phyloP scores from a whole-genome alignment of 2,888 invertebrate species.

The Allolobophora icterica region DNA sequence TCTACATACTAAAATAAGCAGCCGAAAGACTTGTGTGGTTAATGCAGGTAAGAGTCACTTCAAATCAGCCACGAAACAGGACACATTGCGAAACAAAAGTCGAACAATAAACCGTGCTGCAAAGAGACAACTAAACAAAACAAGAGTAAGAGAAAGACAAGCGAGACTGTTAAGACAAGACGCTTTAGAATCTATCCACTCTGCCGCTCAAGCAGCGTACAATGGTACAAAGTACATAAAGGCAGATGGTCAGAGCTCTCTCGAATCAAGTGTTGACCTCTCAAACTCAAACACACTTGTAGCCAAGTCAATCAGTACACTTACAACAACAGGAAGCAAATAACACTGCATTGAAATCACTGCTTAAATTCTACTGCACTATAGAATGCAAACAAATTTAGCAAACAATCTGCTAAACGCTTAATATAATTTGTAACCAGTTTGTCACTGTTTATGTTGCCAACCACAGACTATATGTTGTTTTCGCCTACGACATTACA shows the following conservation, averaged over 20 bases:
- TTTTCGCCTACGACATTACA: not conserved
- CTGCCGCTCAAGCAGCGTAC: not conserved
- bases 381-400: not conserved
- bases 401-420: not conserved
- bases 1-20: not conserved
- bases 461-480: not conserved
- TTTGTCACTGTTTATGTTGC: not conserved
- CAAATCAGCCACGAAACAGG: not conserved
- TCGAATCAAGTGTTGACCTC: not conserved
- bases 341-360: not conserved
- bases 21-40: not conserved
- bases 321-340: not conserved
- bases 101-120: not conserved
- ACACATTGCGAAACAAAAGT: not conserved
- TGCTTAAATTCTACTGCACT: not conserved
- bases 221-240: not conserved
- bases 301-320: not conserved
- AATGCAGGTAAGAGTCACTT: not conserved
- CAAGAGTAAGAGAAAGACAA: not conserved
- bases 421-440: not conserved
- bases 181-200: not conserved
- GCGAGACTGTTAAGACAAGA: not conserved
- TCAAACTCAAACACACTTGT: not conserved
- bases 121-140: not conserved
- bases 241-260: not conserved